These are phyloP conservation scores for Pyrocephalus nanus DNA, from an alignment of 2,797 vertebrate species.

Conservation along the genomic window DNA sequence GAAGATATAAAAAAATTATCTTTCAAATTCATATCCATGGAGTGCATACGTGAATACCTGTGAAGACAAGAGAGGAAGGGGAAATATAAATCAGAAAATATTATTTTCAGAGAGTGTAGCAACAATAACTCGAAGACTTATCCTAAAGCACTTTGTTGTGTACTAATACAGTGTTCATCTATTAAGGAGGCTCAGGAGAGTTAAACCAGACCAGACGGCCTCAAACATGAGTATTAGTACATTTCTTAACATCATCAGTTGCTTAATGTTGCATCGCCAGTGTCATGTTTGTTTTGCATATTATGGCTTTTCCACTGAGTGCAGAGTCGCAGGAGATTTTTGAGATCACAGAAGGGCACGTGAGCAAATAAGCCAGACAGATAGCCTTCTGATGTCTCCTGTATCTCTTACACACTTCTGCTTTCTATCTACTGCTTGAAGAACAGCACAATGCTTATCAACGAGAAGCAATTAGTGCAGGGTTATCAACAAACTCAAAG, in stretches of 20 bases:
- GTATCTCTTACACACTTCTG: not conserved
- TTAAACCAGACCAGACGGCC: constrained; percentile 26
- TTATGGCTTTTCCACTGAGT: not conserved
- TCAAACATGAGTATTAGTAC: constrained; percentile 8
- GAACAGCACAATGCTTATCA: not conserved
- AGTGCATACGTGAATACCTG: not conserved
- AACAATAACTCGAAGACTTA: not conserved
- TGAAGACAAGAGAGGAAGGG: not conserved
- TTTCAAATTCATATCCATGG: not conserved
- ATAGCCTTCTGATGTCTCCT: not conserved
- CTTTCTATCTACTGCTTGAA: not conserved
- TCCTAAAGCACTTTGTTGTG: constrained; percentile 1
- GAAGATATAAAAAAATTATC: constrained; percentile 1
- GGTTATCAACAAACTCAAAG: not conserved
- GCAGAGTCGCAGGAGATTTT: not conserved
- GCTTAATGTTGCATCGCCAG: constrained; percentile 51
- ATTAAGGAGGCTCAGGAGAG: constrained; percentile 28
- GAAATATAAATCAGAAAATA: not conserved
- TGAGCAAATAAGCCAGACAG: constrained; percentile 17
- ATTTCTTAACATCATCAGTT: constrained; percentile 54
- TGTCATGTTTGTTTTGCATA: constrained; percentile 44
- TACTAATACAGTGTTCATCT: not conserved
- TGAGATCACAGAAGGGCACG: not conserved
- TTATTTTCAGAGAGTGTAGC: not conserved
- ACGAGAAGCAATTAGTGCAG: not conserved